Evolutionary conservation across 2,113 vertebrate genomes (phyloP).

Genomic region (Limanda limanda): DNA sequence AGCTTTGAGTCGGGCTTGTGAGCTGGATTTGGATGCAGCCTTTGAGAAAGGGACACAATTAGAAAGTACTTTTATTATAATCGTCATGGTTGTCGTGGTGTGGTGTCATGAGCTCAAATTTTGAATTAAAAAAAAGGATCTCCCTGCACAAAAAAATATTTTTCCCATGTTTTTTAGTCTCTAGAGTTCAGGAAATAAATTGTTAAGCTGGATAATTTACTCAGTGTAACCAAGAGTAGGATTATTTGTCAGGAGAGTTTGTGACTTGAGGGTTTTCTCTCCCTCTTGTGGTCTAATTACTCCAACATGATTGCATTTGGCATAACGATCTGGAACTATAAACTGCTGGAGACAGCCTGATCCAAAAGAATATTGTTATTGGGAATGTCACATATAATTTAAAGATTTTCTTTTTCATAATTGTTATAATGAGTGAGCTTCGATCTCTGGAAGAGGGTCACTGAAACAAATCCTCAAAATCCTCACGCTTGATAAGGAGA

Average conservation of each 20-base stretch:
- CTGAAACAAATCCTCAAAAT: too few relatives aligned
- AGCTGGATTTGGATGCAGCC: too few relatives aligned
- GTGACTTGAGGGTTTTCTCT: neutral
- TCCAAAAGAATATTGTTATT: neutral
- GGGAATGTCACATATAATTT: slow-evolving; percentile 35
- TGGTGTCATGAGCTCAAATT: too few relatives aligned
- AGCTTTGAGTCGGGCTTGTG: neutral
- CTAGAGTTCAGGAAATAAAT: too few relatives aligned
- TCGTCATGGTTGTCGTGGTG: too few relatives aligned
- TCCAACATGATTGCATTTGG: slow-evolving; percentile 20
- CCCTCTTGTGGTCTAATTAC: slow-evolving; percentile 17
- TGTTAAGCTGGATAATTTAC: neutral
- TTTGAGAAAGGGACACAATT: too few relatives aligned
- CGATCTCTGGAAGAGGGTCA: neutral
- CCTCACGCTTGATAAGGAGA: too few relatives aligned
- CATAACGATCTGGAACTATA: slow-evolving; percentile 10
- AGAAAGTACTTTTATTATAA: too few relatives aligned
- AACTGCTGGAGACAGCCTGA: neutral
- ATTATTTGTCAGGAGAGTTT: neutral
- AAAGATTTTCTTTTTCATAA: neutral
- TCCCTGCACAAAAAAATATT: too few relatives aligned
- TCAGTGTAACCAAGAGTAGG: neutral
- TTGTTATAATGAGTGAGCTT: neutral
- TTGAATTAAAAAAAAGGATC: too few relatives aligned
- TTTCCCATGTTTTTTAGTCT: too few relatives aligned